Base-by-base conservation (phyloP, 2,888 invertebrate genomes). In the Erynnis tages region DNA sequence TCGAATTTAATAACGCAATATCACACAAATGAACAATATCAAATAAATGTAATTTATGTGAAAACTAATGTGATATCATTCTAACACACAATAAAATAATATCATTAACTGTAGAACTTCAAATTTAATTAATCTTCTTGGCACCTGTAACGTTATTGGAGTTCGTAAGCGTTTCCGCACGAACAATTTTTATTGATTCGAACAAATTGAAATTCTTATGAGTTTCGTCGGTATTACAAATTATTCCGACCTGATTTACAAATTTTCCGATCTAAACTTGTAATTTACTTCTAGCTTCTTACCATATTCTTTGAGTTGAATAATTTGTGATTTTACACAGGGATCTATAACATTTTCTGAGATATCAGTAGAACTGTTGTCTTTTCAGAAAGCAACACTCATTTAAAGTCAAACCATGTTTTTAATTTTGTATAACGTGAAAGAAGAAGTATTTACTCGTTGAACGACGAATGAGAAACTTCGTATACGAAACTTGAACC, bases 161-260 rank as follows among this genome's bases (percentile, higher is more conserved):
- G 50, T 50, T 43, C 32, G 34, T 50, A 50, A 50, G 43, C 50
- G 43, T 54, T 55, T 54, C 49, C 46, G 54, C 44, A 21, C 44
- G 37, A 52, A 44, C 37, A 38, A 38, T 52, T 52, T 52, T 52
- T 52, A 52, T 52, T 45, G 52, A 52, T 43, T 30, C 37, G 19
- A 38, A 23, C 30, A 45, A 37, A 45, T 44, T 49, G 43, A 54
- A 54, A 54, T 54, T 53, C 48, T 50, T 35, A 35, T 27, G 14
- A 50, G 27, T 34, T n/a, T n/a, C 27, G 13, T 25, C 25, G n/a
- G 35, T 17, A 8, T 46, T 25, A 46, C 35, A 46, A 46, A 46
- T 46, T 46, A 46, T 35, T 25, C 34, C 7, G 35, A 8, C 25
- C 34, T 16, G 25, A 35, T 35, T 46, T 45, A 0, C 11, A 35